Conservation (phyloP, 2,888 invertebrate species). For the Nomada goodeniana region DNA sequence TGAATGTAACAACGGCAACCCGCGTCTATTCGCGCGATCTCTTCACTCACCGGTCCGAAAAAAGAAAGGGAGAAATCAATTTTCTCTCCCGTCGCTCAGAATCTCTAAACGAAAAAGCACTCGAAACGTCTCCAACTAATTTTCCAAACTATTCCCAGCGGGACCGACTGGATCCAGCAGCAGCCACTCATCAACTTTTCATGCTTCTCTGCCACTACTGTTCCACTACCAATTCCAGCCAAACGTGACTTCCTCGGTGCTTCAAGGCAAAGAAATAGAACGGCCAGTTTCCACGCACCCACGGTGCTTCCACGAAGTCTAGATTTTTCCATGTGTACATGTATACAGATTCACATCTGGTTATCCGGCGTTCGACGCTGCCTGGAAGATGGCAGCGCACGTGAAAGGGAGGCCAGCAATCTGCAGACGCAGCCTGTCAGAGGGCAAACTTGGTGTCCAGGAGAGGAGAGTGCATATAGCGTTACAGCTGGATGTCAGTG, state of each 20-base stretch:
- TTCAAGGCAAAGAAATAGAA: neutral
- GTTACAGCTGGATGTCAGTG: slow-evolving; percentile 80
- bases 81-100: neutral
- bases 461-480: slow-evolving; percentile 72
- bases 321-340: slow-evolving; percentile 20
- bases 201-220: neutral
- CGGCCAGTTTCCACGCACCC: slow-evolving; percentile 15
- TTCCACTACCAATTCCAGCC: neutral
- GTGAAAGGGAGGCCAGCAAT: slow-evolving; percentile 39
- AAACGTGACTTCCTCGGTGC: neutral
- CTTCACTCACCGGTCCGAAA: too few relatives aligned
- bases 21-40: too few relatives aligned
- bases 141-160: neutral
- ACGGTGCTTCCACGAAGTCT: slow-evolving; percentile 13
- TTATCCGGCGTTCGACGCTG: slow-evolving; percentile 9
- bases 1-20: too few relatives aligned
- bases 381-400: slow-evolving; percentile 5
- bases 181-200: neutral
- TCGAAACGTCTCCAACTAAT: neutral
- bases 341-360: slow-evolving; percentile 32
- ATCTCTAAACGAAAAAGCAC: neutral
- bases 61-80: neutral
- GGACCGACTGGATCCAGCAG: neutral
- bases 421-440: slow-evolving; percentile 57
- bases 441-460: slow-evolving; percentile 66